Evolutionary conservation across 2,113 vertebrate genomes (phyloP), one percentile per base, ranked within the genome.

Genomic region (Chloebia gouldiae): DNA sequence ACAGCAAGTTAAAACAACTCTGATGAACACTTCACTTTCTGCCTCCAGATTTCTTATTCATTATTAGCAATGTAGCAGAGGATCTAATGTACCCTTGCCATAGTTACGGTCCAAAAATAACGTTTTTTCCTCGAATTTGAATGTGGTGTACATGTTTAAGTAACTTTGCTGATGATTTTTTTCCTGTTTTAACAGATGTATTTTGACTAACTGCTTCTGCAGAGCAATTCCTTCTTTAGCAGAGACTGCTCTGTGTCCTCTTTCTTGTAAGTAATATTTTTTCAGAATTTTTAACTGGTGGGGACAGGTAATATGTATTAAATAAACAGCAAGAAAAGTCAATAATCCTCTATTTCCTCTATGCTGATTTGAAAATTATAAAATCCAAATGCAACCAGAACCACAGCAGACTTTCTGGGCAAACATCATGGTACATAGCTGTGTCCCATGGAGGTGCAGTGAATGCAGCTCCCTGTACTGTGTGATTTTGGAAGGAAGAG

Each of bases 181-280:
- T 69, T 25, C 16, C 35, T 81, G 35, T 50, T 91, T 77, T 73
- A 80, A 81, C 19, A 93, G 63, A 69, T 82, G 27, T 27, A 21
- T 91, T 96, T 88, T 81, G 33, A 77, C 53, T 76, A 73, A 53
- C 44, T 81, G 17, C 56, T 91, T 79, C 65, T 93, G 68, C 54
- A 81, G 47, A 80, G 19, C 27, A 33, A 73, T 56, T 77, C 59
- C 47, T 88, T 53, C 54, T 63, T 65, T 56, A 88, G 50, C 28
- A 76, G 57, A 78, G 30, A 31, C 31, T 65, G 10, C 12, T 91
- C 54, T 50, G 6, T 45, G 31, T 59, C 19, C 28, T 71, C 11
- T 39, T 95, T 81, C 30, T 81, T 53, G 5, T 54, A 72, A 81
- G 71, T 57, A 83, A 30, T 51, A 56, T 17, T 54, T 85, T 63